These are phyloP conservation scores for Lamellibrachia luymesi DNA, from an alignment of 1,140 invertebrate species.

Conservation along the genomic window DNA sequence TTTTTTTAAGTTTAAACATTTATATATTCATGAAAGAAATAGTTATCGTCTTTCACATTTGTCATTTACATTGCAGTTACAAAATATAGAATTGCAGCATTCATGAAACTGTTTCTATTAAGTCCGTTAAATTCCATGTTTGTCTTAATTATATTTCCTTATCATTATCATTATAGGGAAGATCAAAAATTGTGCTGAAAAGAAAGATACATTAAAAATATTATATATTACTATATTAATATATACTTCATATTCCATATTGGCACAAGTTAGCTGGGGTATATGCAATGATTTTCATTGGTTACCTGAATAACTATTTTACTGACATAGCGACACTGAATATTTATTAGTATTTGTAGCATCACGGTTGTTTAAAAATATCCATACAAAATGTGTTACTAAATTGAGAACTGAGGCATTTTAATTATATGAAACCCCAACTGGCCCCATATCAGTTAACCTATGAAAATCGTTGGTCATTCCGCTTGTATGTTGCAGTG, in stretches of 20 bases:
- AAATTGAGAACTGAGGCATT: background rate
- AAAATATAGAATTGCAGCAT: background rate
- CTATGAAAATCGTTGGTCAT: background rate
- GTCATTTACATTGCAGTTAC: background rate
- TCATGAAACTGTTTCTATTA: background rate
- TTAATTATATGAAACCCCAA: background rate
- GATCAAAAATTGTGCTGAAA: no score
- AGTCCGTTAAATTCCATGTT: no score
- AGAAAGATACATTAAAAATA: no score
- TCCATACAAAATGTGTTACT: background rate
- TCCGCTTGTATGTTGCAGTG: slow-evolving; percentile 41
- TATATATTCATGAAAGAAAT: no score
- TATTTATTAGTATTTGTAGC: background rate
- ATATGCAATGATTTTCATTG: no score
- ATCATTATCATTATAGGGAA: no score
- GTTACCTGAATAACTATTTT: no score
- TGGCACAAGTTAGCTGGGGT: no score
- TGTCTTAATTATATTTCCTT: no score
- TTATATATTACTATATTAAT: no score
- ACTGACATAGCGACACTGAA: background rate
- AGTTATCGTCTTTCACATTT: background rate
- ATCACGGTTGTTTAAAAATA: background rate
- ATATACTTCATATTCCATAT: no score
- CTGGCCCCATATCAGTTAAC: background rate
- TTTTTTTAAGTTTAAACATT: no score